Evolutionary conservation across 2,113 vertebrate genomes (phyloP), one percentile per base, ranked within the genome.

Genomic region (Odobenus rosmarus): DNA sequence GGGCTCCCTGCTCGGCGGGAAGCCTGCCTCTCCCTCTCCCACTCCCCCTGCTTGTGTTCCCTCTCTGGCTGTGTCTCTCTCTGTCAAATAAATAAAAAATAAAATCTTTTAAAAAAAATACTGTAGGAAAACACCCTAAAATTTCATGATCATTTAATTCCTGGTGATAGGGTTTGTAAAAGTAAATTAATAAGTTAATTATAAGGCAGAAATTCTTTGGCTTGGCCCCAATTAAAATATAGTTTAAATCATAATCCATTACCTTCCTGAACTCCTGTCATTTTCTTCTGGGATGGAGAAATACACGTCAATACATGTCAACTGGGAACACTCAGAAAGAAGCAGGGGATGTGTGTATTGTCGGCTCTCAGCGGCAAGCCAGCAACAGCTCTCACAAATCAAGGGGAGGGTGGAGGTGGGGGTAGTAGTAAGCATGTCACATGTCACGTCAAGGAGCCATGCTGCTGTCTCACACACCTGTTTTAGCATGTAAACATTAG

Each of bases 141-240:
- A 81, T 81, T 74, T 49, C 93, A 88, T 28, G 31, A 62, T 15
- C 67, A 79, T 46, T 76, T 79, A 61, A 77, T 77, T 28, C n/a
- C 26, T n/a, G 42, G 39, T 33, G 28, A 88, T 42, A 88, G 59
- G 9, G 15, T 61, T 93, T 88, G 0, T 33, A 88, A 62, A 93
- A 93, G 51, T 69, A 88, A 64, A 67, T 79, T 36, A 64, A 64
- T 81, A 94, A 46, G 46, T 46, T 46, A 46, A 77, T 51, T 82
- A 57, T 62, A 81, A 85, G 36, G 42, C 57, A 74, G 61, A 92
- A 86, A 90, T 49, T 64, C 39, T 93, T 87, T 95, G 53, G 62
- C 80, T 96, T 94, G n/a, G n/a, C 14, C 77, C 59, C 85, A 93
- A 84, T 26, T 93, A 79, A 95, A 96, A 86, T 42, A 59, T 26